Conservation (phyloP, 2,113 vertebrate species). For the Setophaga kirtlandii region DNA sequence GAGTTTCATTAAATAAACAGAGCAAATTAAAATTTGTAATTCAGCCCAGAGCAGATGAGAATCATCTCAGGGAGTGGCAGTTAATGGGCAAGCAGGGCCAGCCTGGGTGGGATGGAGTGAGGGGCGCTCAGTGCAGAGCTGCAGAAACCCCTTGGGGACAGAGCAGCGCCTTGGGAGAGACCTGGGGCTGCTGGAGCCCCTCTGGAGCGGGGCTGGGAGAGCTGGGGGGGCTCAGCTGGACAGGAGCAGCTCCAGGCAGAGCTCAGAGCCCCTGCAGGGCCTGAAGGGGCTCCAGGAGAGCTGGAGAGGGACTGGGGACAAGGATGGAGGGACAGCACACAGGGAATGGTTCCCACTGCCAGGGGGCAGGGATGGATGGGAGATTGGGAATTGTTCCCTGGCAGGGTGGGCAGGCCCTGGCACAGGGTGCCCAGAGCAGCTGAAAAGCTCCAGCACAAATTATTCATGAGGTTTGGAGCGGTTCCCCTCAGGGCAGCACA, state of each 20-base stretch:
- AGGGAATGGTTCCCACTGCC: background rate
- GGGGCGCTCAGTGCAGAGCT: background rate
- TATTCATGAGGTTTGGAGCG: accelerated
- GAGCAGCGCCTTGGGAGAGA: background rate
- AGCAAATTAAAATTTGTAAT: background rate
- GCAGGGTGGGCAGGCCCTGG: background rate
- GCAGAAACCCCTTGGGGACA: accelerated
- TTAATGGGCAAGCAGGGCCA: accelerated
- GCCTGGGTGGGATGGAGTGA: accelerated
- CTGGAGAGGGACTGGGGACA: background rate
- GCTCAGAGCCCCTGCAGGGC: accelerated
- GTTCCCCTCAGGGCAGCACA: background rate
- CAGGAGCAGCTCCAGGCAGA: accelerated
- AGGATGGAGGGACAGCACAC: background rate
- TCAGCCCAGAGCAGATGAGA: background rate
- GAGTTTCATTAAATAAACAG: constrained; percentile 74
- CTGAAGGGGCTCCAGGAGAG: background rate
- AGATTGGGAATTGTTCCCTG: accelerated
- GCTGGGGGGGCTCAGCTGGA: background rate
- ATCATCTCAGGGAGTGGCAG: too few species aligned
- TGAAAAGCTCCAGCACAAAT: too few species aligned
- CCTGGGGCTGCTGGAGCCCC: background rate
- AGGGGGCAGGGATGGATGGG: background rate
- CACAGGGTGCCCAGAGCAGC: background rate
- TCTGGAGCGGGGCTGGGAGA: background rate